phyloP scores from a whole-genome alignment of 2,113 vertebrate species.

The Meles meles region DNA sequence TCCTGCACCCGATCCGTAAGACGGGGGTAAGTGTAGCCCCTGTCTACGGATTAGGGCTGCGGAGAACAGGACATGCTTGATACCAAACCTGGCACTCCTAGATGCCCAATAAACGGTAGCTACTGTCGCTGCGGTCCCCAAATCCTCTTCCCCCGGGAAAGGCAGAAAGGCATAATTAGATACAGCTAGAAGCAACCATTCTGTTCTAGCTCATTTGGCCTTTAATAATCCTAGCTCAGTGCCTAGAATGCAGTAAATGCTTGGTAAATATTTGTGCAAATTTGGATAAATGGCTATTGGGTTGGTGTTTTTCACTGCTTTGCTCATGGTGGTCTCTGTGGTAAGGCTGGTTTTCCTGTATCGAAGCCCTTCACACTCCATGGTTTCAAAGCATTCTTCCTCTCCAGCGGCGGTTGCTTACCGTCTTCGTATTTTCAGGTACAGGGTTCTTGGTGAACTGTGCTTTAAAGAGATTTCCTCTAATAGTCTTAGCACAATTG shows the following conservation, averaged over 20 bases:
- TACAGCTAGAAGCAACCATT: not conserved
- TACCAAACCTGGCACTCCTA: not conserved
- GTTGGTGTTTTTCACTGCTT: not conserved
- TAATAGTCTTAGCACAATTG: conserved; percentile 26
- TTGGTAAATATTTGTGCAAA: not conserved
- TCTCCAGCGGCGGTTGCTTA: not conserved
- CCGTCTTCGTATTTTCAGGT: not conserved
- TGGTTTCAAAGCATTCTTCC: conserved; percentile 24
- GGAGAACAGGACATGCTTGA: not conserved
- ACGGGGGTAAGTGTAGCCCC: not conserved
- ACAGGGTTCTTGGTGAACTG: not conserved
- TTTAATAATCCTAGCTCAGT: not conserved
- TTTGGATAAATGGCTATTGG: not conserved
- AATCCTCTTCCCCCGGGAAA: not conserved
- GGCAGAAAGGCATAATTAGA: not conserved
- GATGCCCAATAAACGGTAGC: not conserved
- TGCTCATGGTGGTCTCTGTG: not conserved
- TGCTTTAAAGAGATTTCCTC: conserved; percentile 12
- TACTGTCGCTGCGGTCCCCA: not conserved
- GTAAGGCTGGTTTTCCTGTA: not conserved
- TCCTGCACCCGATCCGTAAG: not conserved
- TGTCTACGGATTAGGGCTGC: not conserved
- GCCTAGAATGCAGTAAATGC: not conserved
- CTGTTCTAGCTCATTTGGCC: not conserved
- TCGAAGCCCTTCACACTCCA: not conserved